A percentile compares a stretch with the other conserved stretches of the same genome.
phyloP scores from a whole-genome alignment of 2,888 invertebrate genomes.

The Scelioninae gen. 1 region DNA sequence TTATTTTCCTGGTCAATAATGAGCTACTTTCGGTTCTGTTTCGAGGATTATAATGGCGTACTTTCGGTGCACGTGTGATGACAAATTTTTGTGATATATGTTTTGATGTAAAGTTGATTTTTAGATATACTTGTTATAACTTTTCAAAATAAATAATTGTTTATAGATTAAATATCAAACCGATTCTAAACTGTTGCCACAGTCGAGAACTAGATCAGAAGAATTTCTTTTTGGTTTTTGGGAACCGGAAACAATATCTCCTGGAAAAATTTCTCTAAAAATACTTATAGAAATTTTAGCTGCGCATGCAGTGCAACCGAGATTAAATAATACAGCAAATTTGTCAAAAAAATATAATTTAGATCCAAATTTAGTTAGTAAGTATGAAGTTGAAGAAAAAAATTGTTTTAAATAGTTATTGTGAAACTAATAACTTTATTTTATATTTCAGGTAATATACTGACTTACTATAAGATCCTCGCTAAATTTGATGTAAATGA shows the following conservation, averaged over 20 bases:
- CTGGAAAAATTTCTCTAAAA: conserved; percentile 88
- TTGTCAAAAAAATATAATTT: conserved; percentile 90
- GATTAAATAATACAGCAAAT: conserved; percentile 85
- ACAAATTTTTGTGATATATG: no score
- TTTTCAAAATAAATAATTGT: not conserved
- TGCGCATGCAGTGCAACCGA: conserved; percentile 87
- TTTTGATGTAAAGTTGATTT: not conserved
- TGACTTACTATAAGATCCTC: no score
- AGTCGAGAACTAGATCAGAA: conserved; percentile 85
- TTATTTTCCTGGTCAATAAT: no score
- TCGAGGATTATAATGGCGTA: no score
- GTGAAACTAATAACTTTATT: no score
- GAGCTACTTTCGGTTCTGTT: no score
- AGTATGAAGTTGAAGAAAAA: not conserved
- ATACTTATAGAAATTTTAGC: conserved; percentile 88
- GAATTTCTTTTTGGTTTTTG: conserved; percentile 89
- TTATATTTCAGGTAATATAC: no score
- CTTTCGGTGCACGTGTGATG: no score
- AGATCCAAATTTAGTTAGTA: conserved; percentile 87
- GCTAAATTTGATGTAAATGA: no score
- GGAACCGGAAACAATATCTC: conserved; percentile 87
- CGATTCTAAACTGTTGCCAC: conserved; percentile 86
- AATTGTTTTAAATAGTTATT: no score
- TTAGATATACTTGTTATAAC: not conserved
- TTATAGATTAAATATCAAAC: not conserved